Evolutionary conservation across 2,797 vertebrate genomes (phyloP).

Genomic region (Anabas testudineus): DNA sequence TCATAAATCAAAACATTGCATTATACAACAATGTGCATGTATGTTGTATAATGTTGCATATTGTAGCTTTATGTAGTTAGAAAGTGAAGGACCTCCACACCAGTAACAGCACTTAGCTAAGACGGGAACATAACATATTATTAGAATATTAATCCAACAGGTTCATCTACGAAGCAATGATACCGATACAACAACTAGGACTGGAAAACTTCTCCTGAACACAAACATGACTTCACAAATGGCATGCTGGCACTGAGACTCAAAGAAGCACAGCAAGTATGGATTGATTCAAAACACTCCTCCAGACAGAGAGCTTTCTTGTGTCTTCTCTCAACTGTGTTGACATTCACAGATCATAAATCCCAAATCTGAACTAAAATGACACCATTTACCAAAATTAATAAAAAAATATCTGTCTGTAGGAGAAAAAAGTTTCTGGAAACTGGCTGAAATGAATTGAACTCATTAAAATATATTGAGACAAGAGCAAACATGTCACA

Average conservation of each 20-base stretch:
- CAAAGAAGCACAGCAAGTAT: not conserved
- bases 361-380: not conserved
- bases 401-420: not conserved
- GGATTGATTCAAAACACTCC: not conserved
- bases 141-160: not conserved
- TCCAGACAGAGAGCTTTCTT: not conserved
- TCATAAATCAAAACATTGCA: not conserved
- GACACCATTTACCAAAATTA: not conserved
- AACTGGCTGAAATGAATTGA: not conserved
- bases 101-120: not conserved
- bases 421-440: not conserved
- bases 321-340: not conserved
- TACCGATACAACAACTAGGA: not conserved
- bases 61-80: not conserved
- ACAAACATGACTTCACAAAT: constrained; percentile 7
- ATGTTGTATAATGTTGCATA: not conserved
- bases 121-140: not conserved
- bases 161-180: not conserved
- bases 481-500: not conserved
- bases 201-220: not conserved
- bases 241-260: too few relatives aligned
- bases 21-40: too few relatives aligned
- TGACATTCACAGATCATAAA: not conserved
- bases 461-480: too few relatives aligned
- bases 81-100: not conserved